These are phyloP conservation scores for Drosophila tripunctata DNA, from an alignment of 2,888 invertebrate genomes.

Conservation along the genomic window DNA sequence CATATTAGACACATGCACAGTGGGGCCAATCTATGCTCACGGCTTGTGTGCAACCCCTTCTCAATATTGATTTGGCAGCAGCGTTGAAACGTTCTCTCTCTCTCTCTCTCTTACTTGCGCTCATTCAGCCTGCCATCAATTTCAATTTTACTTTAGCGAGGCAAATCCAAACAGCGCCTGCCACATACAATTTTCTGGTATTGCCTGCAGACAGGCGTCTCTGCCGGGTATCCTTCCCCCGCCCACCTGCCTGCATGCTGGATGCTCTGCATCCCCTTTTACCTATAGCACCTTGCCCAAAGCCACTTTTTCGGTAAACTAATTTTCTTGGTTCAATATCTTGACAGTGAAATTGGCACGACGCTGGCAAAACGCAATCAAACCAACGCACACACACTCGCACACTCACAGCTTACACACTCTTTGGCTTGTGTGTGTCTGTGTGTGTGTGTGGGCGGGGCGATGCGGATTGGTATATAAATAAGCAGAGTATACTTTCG, in stretches of 20 bases:
- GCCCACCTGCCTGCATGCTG: not conserved
- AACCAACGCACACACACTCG: constrained; percentile 41
- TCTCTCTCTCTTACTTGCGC: not conserved
- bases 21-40: constrained; percentile 44
- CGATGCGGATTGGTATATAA: constrained; percentile 54
- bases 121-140: constrained; percentile 80
- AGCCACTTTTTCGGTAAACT: constrained; percentile 80
- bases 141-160: constrained; percentile 80
- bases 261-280: not conserved
- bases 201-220: constrained; percentile 63
- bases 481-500: constrained; percentile 53
- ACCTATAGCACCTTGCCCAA: constrained; percentile 40
- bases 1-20: constrained; percentile 74
- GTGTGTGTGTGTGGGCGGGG: constrained; percentile 28
- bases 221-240: constrained; percentile 11
- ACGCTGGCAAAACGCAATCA: constrained; percentile 72
- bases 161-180: constrained; percentile 69
- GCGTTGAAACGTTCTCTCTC: constrained; percentile 36
- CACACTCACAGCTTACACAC: constrained; percentile 16
- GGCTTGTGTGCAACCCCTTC: constrained; percentile 3
- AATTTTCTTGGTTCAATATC: constrained; percentile 82
- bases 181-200: constrained; percentile 70
- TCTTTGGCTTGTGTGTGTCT: constrained; percentile 16
- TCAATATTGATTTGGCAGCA: constrained; percentile 51
- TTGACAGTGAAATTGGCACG: constrained; percentile 83